These are phyloP conservation scores for Brachylomia viminalis DNA, from an alignment of 2,888 invertebrate species.

Conservation along the genomic window DNA sequence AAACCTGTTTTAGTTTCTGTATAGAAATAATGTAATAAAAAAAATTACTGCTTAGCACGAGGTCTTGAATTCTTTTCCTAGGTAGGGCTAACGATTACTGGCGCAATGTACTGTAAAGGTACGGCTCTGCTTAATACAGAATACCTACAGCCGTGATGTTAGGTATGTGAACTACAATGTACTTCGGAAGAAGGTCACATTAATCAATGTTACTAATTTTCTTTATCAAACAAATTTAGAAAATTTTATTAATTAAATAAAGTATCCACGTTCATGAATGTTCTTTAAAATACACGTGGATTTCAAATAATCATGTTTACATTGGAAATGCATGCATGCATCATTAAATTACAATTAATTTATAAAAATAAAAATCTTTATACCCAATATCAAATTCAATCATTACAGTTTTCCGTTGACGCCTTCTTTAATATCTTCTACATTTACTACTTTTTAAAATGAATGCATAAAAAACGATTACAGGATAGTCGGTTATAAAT, in stretches of 20 bases:
- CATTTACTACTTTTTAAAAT: neutral
- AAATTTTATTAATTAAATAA: slow-evolving; percentile 23
- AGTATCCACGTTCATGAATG: neutral
- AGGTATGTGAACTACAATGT: neutral
- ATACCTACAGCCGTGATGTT: neutral
- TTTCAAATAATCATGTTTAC: slow-evolving; percentile 34
- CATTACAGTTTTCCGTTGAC: neutral
- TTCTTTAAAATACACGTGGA: slow-evolving; percentile 17
- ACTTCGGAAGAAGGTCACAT: neutral
- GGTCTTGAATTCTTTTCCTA: neutral
- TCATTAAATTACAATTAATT: slow-evolving; percentile 4
- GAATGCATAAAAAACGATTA: neutral
- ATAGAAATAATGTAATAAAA: neutral
- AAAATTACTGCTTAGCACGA: neutral
- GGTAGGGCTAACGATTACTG: neutral
- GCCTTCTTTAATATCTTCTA: neutral
- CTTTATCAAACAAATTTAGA: slow-evolving; percentile 5
- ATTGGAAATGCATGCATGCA: slow-evolving; percentile 22
- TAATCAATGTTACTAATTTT: slow-evolving; percentile 11
- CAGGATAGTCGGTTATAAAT: neutral
- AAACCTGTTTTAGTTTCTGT: neutral
- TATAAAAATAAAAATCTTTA: neutral
- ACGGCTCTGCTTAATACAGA: neutral
- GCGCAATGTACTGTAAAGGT: neutral
- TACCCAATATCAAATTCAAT: neutral